Evolutionary conservation across 2,113 vertebrate genomes (phyloP).

Genomic region (Sturnus vulgaris): DNA sequence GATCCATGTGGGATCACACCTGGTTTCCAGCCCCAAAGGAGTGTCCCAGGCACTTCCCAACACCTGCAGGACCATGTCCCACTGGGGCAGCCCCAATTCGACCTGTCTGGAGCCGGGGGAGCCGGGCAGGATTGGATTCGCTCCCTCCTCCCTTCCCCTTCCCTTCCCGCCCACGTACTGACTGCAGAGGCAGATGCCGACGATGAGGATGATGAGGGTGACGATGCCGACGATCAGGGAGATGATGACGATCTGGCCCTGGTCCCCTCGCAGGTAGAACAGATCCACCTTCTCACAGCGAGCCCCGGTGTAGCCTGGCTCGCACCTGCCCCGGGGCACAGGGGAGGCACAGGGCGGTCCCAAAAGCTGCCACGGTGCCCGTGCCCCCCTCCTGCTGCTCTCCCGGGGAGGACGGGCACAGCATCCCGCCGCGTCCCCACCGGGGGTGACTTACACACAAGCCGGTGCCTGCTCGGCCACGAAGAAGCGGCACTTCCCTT

Average conservation of each 20-base stretch:
- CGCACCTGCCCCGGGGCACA: background rate
- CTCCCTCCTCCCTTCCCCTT: background rate
- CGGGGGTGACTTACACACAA: background rate
- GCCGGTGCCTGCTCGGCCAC: constrained; percentile 6
- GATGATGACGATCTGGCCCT: constrained; percentile 46
- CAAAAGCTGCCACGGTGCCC: accelerated
- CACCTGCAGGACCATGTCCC: background rate
- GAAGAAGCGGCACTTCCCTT: constrained; percentile 45
- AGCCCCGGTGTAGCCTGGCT: constrained; percentile 44
- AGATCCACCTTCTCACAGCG: constrained; percentile 52
- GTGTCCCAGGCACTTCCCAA: background rate
- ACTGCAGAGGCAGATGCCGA: constrained; percentile 33
- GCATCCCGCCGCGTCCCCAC: accelerated
- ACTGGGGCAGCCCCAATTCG: background rate
- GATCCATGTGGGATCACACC: background rate
- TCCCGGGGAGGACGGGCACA: accelerated
- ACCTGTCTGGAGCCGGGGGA: accelerated
- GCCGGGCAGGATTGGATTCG: background rate
- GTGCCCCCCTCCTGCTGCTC: accelerated
- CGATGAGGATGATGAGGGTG: background rate
- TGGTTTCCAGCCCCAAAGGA: background rate
- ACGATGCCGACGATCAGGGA: constrained; percentile 8
- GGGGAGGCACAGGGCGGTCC: background rate
- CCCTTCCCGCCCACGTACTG: background rate
- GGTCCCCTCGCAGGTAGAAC: constrained; percentile 51